These are phyloP conservation scores for Isotomurus palustris DNA, from an alignment of 2,888 invertebrate species.

Conservation along the genomic window DNA sequence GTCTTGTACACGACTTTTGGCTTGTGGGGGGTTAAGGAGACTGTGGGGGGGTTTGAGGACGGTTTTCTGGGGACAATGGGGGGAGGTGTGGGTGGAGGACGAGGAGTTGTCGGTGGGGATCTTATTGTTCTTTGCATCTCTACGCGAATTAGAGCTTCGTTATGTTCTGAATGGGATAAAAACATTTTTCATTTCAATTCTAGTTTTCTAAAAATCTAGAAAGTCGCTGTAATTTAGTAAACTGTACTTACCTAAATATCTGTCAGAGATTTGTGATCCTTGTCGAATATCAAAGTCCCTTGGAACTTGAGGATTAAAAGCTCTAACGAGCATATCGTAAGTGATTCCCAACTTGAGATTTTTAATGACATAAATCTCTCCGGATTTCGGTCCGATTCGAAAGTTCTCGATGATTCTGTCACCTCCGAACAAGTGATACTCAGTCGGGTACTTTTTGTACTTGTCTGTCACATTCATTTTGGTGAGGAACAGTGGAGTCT, in stretches of 20 bases:
- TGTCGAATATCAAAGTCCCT: conserved; percentile 42
- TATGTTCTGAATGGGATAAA: conserved; percentile 37
- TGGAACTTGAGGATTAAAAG: conserved; percentile 45
- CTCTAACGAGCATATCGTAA: conserved; percentile 59
- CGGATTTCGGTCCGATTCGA: conserved; percentile 69
- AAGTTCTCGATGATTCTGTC: conserved; percentile 57
- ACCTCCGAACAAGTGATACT: conserved; percentile 47
- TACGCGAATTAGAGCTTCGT: conserved; percentile 43
- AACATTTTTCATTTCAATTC: background rate
- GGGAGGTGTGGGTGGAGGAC: conserved; percentile 11
- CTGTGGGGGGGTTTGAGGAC: background rate
- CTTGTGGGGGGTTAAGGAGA: background rate
- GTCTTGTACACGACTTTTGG: conserved; percentile 7
- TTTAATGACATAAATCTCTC: conserved; percentile 66
- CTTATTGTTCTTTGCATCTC: conserved; percentile 21
- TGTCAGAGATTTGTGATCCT: conserved; percentile 33
- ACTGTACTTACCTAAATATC: conserved; percentile 35
- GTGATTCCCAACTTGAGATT: conserved; percentile 70
- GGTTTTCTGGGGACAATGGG: conserved; percentile 1
- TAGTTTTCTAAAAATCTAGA: background rate
- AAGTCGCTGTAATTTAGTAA: background rate
- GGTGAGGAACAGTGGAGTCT: conserved; percentile 67
- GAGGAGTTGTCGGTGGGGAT: conserved; percentile 9
- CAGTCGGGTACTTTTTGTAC: conserved; percentile 58
- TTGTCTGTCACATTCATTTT: conserved; percentile 70